Base-by-base conservation (phyloP, 2,888 invertebrate genomes). In the Aphidoletes aphidimyza region DNA sequence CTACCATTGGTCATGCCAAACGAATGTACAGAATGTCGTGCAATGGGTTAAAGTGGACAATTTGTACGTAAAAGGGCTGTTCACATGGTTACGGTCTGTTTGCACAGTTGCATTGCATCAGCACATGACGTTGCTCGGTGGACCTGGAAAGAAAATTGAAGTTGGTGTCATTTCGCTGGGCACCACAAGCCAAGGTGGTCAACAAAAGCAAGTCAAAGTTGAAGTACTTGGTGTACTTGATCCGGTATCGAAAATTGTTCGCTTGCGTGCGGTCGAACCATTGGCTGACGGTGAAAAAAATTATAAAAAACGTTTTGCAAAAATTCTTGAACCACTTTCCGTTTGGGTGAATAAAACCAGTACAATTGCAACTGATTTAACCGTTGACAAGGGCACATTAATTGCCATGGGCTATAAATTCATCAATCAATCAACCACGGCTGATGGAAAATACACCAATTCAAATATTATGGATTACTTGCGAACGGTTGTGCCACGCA, bases 1-100 rank as follows among this genome's bases (percentile, higher is more conserved):
- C 84, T 97, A 97, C 89, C 97, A 97, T 89, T 97, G 97, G 97
- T 93, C 96, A 0, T 97, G 97, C 87, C 97, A 97, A 89, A 97
- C 97, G 0, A 95, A 95, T 86, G 95, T 96, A 0, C 94, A 95
- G 87, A 97, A 97, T 88, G 96, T 97, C 0, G 93, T 95, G 0
- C 95, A 95, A 86, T 97, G 97, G 97, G 97, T 97, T 0, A 93
- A 93, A 88, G 96, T 95, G 0, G 93, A 94, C 85, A 94, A 94
- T 87, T 89, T 93, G 2, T 94, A 93, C 86, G 92, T 93, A 0
- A 93, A 93, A 86, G 92, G 92, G 0, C 89, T 94, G 83, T 96
- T 94, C 87, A 93, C 94, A 0, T 93, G 93, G 91, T 88, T 95
- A 83, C 91, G 97, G 54, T 94, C 95, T 0, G 91, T 95, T 19